phyloP scores from a whole-genome alignment of 2,797 vertebrate genomes.

The Sphaeramia orbicularis region DNA sequence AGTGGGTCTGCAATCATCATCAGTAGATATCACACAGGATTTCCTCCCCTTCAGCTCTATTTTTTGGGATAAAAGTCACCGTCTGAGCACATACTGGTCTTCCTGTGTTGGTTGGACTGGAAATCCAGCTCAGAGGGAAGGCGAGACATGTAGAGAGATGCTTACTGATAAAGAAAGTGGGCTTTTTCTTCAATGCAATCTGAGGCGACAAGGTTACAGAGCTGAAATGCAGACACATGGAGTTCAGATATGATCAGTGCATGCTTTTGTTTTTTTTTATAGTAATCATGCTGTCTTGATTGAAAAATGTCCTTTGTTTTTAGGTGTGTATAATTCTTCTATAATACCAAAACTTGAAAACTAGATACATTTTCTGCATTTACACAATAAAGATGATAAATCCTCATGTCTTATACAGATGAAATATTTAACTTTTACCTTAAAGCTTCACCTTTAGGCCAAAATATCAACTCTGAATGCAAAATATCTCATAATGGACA shows the following conservation, averaged over 20 bases:
- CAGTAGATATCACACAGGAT: constrained; percentile 76
- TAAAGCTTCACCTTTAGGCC: not conserved
- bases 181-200: too few species aligned
- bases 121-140: constrained; percentile 11
- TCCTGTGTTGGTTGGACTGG: constrained; percentile 64
- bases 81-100: constrained; percentile 46
- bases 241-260: not conserved
- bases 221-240: constrained; percentile 1
- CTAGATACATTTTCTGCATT: not conserved
- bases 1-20: constrained; percentile 57
- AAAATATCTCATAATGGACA: not conserved
- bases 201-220: constrained; percentile 11
- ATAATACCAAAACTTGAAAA: too few species aligned
- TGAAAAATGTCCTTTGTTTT: too few species aligned
- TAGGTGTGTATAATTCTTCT: too few species aligned
- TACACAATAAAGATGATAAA: too few species aligned
- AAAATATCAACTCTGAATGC: not conserved
- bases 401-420: too few species aligned
- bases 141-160: not conserved
- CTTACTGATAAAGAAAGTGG: constrained; percentile 1
- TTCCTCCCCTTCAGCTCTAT: constrained; percentile 65
- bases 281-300: constrained; percentile 10
- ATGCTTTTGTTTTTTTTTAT: not conserved
- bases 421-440: too few species aligned
- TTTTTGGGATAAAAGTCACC: constrained; percentile 64